A percentile compares a stretch with the other conserved stretches of the same genome.
phyloP scores from a whole-genome alignment of 2,113 vertebrate genomes.

The Sceloporus tristichus region DNA sequence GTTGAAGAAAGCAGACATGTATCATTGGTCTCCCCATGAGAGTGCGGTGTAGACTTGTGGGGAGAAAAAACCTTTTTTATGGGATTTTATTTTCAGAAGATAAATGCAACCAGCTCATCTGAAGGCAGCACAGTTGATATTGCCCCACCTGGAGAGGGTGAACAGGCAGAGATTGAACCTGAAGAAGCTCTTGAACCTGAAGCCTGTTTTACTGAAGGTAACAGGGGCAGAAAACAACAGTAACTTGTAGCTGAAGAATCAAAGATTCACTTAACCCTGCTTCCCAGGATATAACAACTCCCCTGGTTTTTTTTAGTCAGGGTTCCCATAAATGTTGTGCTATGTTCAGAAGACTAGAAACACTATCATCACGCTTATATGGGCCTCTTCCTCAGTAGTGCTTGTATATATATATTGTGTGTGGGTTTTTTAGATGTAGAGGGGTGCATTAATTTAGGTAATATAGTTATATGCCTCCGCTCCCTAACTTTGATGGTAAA shows the following conservation, averaged over 20 bases:
- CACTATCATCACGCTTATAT: neutral
- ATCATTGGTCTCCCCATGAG: slow-evolving; percentile 23
- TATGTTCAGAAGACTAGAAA: slow-evolving; percentile 4
- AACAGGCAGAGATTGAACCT: slow-evolving; percentile 84
- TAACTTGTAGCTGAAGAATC: neutral
- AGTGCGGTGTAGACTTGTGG: slow-evolving; percentile 42
- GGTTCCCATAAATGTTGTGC: neutral
- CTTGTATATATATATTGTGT: neutral
- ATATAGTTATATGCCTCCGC: too few relatives aligned
- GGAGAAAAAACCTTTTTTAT: slow-evolving; percentile 66
- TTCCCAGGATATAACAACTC: neutral
- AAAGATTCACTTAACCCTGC: neutral
- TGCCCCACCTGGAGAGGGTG: slow-evolving; percentile 82
- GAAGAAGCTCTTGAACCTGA: slow-evolving; percentile 91
- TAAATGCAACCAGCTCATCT: slow-evolving; percentile 89
- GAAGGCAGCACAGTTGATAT: slow-evolving; percentile 96
- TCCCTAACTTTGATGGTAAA: neutral
- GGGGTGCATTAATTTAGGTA: neutral
- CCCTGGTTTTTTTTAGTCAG: neutral
- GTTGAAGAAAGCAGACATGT: slow-evolving; percentile 50
- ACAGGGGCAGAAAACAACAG: slow-evolving; percentile 49
- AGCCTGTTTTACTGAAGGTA: slow-evolving; percentile 93
- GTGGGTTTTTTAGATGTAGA: neutral
- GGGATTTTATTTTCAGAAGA: slow-evolving; percentile 82
- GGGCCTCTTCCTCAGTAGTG: neutral